phyloP scores from a whole-genome alignment of 30 jellyfish, hydroid and myxozoan species.

The Hydra vulgaris region DNA sequence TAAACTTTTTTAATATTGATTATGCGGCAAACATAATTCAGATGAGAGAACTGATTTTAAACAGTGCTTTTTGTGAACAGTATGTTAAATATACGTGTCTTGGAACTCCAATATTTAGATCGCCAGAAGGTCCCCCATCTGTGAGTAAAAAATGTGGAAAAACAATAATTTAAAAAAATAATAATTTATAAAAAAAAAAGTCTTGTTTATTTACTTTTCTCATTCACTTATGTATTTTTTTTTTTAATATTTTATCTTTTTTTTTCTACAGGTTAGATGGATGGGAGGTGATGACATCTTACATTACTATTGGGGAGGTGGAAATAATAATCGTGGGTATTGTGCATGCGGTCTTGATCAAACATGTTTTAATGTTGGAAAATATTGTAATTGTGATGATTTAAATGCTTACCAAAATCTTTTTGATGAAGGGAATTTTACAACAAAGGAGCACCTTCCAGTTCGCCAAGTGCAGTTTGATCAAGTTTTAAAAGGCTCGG shows the following conservation, averaged over 20 bases:
- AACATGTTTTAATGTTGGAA: slow-evolving; percentile 33
- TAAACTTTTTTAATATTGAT: slow-evolving; percentile 36
- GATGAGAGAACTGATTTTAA: slow-evolving; percentile 63
- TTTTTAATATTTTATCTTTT: too few relatives aligned
- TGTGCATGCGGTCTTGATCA: slow-evolving; percentile 88
- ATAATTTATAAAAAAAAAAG: too few relatives aligned
- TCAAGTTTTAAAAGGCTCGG: slow-evolving; percentile 56
- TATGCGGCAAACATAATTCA: slow-evolving; percentile 76
- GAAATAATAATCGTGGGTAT: slow-evolving; percentile 65
- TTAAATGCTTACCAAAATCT: slow-evolving; percentile 7
- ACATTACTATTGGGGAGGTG: slow-evolving; percentile 98
- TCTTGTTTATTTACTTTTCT: background rate
- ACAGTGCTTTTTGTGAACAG: slow-evolving; percentile 56
- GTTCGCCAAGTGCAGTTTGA: slow-evolving; percentile 72
- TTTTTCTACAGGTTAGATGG: slow-evolving; percentile 55
- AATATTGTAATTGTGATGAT: slow-evolving; percentile 80
- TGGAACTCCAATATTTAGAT: slow-evolving; percentile 57
- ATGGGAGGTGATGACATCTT: slow-evolving; percentile 88
- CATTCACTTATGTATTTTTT: background rate
- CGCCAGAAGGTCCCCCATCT: slow-evolving; percentile 81
- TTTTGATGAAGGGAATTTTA: slow-evolving; percentile 71
- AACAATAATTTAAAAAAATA: too few relatives aligned
- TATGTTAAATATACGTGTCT: slow-evolving; percentile 61
- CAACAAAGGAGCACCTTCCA: slow-evolving; percentile 85
- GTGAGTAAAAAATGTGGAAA: too few relatives aligned